These are phyloP conservation scores for Orientallactaga bullata DNA, from an alignment of 2,113 vertebrate genomes.

Conservation along the genomic window DNA sequence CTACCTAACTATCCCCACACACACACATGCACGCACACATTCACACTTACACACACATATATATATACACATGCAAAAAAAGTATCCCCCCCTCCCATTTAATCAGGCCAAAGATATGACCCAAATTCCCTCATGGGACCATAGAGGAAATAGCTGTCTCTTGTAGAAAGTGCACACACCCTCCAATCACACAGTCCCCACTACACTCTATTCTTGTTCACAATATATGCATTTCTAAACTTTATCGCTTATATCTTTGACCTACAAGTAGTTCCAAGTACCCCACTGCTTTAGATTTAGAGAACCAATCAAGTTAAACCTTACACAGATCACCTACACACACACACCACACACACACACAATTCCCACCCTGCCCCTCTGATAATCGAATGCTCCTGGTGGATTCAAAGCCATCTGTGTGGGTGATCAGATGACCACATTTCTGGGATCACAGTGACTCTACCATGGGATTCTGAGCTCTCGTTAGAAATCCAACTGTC, in stretches of 20 bases:
- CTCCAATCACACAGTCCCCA: not conserved
- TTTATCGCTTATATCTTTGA: constrained; percentile 1
- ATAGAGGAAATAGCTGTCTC: not conserved
- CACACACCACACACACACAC: not conserved
- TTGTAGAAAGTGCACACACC: not conserved
- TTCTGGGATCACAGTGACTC: constrained; percentile 18
- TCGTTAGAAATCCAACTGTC: constrained; percentile 59
- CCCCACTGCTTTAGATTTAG: constrained; percentile 32
- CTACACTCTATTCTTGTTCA: not conserved
- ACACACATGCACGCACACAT: too few relatives aligned
- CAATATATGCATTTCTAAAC: not conserved
- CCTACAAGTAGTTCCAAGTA: not conserved
- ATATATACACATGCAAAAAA: too few relatives aligned
- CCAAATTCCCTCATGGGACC: not conserved
- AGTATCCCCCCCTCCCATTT: too few relatives aligned
- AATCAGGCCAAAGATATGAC: not conserved
- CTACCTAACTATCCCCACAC: too few relatives aligned
- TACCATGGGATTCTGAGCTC: constrained; percentile 46
- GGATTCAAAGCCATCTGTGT: constrained; percentile 44
- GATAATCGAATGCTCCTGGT: constrained; percentile 39
- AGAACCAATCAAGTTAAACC: not conserved
- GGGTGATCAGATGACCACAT: constrained; percentile 47
- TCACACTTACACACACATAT: too few relatives aligned
- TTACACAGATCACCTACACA: not conserved
- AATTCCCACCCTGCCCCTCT: constrained; percentile 2